These are phyloP conservation scores for Cyanoramphus novaezelandiae DNA, from an alignment of 2,113 vertebrate species.

Conservation along the genomic window DNA sequence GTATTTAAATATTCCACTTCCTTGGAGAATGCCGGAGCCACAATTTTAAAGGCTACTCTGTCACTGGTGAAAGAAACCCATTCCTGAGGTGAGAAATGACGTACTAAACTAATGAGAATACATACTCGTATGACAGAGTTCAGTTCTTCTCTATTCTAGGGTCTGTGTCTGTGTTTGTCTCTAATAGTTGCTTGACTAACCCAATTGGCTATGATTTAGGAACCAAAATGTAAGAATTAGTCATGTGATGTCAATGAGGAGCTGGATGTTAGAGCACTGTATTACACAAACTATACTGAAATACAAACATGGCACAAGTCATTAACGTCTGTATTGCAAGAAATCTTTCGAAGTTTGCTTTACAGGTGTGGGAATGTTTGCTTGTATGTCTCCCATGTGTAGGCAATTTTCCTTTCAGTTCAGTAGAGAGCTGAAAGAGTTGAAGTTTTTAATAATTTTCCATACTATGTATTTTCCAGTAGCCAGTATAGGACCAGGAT, in stretches of 20 bases:
- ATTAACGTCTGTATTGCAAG: accelerated
- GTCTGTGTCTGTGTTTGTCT: background rate
- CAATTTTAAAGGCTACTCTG: background rate
- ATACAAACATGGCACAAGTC: too few species aligned
- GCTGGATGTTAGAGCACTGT: background rate
- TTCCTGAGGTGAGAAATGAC: background rate
- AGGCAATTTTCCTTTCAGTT: background rate
- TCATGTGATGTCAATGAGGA: background rate
- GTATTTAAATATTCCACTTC: background rate
- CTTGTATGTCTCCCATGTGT: background rate
- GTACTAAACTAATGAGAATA: background rate
- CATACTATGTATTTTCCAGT: background rate
- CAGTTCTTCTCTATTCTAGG: background rate
- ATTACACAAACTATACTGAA: accelerated
- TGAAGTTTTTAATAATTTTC: background rate
- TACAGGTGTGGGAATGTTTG: background rate
- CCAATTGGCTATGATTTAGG: background rate
- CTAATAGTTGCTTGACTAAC: background rate
- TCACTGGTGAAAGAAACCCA: background rate
- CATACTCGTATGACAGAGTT: background rate
- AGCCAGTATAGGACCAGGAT: background rate
- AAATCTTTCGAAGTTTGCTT: background rate
- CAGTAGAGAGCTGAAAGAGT: background rate
- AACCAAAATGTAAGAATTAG: background rate
- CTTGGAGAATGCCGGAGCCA: background rate